phyloP scores from a whole-genome alignment of 2,113 vertebrate genomes.

The Colinus virginianus region DNA sequence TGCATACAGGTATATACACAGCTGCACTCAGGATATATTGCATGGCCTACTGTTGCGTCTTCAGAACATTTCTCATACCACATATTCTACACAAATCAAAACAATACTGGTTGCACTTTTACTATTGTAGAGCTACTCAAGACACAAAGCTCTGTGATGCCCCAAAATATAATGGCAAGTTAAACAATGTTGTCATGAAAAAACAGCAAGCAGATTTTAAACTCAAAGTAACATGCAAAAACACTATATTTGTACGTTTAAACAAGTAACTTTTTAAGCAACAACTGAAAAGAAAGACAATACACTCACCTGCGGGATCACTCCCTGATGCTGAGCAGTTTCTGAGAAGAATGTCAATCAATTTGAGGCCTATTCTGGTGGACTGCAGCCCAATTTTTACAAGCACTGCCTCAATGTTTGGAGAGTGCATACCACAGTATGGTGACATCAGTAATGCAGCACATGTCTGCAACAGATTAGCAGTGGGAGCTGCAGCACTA shows the following conservation, averaged over 20 bases:
- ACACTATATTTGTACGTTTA: not conserved
- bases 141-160: not conserved
- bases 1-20: not conserved
- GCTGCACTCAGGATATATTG: accelerated
- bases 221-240: not conserved
- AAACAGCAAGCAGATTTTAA: not conserved
- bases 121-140: not conserved
- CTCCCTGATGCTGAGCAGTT: constrained; percentile 97
- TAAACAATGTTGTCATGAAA: not conserved
- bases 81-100: not conserved
- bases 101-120: too few species aligned
- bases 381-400: constrained; percentile 98
- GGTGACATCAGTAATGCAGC: constrained; percentile 97
- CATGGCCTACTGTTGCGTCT: accelerated
- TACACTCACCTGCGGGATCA: constrained; percentile 89
- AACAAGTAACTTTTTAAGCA: not conserved
- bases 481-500: constrained; percentile 95
- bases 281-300: not conserved
- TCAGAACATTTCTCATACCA: not conserved
- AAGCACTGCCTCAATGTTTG: constrained; percentile 97
- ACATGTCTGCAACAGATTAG: constrained; percentile 96
- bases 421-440: constrained; percentile 98
- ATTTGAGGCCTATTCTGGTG: constrained; percentile 93
- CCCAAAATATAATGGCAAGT: not conserved
- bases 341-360: constrained; percentile 96